phyloP scores from a whole-genome alignment of 2,797 vertebrate species.

The Cichlasoma orientale region DNA sequence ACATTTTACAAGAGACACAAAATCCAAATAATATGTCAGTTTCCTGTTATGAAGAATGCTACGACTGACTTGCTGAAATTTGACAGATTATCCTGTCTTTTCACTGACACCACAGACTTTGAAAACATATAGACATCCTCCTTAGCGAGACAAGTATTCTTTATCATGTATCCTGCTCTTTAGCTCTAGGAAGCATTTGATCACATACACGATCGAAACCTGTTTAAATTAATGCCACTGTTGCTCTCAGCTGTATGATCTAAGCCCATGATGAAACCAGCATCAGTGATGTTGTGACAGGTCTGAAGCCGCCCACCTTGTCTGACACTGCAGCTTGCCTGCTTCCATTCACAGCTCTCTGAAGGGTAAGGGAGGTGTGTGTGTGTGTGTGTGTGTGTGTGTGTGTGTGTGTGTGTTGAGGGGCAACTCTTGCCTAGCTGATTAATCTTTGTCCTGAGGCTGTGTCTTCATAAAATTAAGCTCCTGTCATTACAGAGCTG shows the following conservation, averaged over 20 bases:
- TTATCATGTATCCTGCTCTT: not conserved
- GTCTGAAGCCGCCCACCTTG: constrained; percentile 20
- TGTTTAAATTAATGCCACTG: constrained; percentile 38
- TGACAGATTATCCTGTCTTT: not conserved
- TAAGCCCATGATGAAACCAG: constrained; percentile 19
- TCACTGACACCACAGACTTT: not conserved
- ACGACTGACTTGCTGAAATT: not conserved
- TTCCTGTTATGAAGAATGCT: not conserved
- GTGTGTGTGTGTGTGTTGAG: not conserved
- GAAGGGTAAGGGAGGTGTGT: constrained; percentile 18
- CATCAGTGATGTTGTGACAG: constrained; percentile 27
- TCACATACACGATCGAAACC: constrained; percentile 15
- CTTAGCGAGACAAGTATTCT: constrained; percentile 20
- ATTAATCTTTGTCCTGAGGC: constrained; percentile 50
- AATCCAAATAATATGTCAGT: not conserved
- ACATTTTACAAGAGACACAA: not conserved
- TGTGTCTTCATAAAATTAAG: constrained; percentile 38
- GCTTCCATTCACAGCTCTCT: constrained; percentile 22
- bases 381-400: constrained; percentile 20
- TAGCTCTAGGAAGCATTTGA: constrained; percentile 4
- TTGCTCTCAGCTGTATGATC: constrained; percentile 7
- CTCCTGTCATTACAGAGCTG: constrained; percentile 20
- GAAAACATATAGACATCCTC: not conserved
- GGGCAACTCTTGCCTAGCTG: constrained; percentile 5
- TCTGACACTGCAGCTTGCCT: constrained; percentile 19